Evolutionary conservation across 2,797 vertebrate genomes (phyloP).

Genomic region (Myotis vivesi): DNA sequence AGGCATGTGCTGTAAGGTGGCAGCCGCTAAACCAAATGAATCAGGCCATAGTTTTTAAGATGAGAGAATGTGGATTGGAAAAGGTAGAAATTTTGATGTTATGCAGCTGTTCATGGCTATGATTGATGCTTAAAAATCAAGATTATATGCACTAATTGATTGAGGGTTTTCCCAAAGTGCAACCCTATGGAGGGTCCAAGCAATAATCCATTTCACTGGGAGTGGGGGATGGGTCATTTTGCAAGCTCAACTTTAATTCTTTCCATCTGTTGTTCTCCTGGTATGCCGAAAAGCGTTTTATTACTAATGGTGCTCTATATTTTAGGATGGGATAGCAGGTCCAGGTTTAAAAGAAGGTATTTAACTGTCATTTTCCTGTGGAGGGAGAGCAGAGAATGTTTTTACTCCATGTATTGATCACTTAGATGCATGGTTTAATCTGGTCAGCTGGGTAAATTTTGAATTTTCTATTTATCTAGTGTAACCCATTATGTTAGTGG

Average conservation of each 20-base stretch:
- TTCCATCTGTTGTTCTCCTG: neutral
- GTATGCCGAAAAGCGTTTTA: neutral
- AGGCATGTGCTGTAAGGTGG: slow-evolving; percentile 35
- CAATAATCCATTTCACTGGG: neutral
- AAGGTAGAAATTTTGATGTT: neutral
- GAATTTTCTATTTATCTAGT: neutral
- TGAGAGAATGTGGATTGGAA: neutral
- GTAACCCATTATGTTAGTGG: neutral
- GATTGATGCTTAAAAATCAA: slow-evolving; percentile 36
- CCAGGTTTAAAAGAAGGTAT: neutral
- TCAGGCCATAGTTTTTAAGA: slow-evolving; percentile 55
- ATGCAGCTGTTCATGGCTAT: neutral
- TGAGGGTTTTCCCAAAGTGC: neutral
- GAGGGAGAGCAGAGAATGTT: neutral
- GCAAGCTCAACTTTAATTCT: neutral
- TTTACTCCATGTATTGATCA: slow-evolving; percentile 30
- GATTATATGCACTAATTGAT: neutral
- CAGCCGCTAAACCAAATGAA: slow-evolving; percentile 56
- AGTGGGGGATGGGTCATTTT: neutral
- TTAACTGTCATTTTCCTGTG: neutral
- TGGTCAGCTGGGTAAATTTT: neutral
- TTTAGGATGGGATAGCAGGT: neutral
- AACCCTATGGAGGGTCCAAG: neutral
- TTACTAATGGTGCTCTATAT: neutral
- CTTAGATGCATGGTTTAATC: neutral